Evolutionary conservation across 2,797 vertebrate species (phyloP).

Genomic region (Cirrhinus mrigala): DNA sequence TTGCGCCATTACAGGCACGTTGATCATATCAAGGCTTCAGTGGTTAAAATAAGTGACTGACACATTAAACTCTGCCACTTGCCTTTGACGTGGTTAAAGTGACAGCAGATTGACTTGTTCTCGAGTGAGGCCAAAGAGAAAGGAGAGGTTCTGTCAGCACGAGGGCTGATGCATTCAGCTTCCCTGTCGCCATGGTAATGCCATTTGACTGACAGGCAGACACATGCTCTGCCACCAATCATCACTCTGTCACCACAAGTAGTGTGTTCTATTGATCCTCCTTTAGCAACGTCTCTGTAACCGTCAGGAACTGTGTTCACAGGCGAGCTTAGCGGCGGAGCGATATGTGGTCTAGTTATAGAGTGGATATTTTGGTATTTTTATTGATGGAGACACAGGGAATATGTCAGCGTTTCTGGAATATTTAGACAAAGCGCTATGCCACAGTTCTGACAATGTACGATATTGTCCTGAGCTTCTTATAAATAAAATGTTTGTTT

Average conservation of each 20-base stretch:
- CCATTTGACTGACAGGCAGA: slow-evolving; percentile 73
- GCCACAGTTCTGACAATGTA: not conserved
- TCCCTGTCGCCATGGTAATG: slow-evolving; percentile 68
- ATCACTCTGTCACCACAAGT: slow-evolving; percentile 65
- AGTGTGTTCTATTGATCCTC: slow-evolving; percentile 62
- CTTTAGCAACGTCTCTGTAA: slow-evolving; percentile 44
- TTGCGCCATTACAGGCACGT: not conserved
- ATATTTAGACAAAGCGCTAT: not conserved
- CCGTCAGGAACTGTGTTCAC: slow-evolving; percentile 13
- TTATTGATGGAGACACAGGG: slow-evolving; percentile 4
- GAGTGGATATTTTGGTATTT: not conserved
- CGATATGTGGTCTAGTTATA: slow-evolving; percentile 5
- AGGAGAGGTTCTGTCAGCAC: slow-evolving; percentile 69
- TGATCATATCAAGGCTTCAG: slow-evolving; percentile 16
- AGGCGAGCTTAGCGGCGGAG: not conserved
- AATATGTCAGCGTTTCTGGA: not conserved
- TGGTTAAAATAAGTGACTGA: slow-evolving; percentile 33
- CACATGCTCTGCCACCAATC: slow-evolving; percentile 70
- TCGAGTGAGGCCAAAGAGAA: slow-evolving; percentile 53
- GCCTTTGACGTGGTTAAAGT: slow-evolving; percentile 29
- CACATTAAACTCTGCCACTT: slow-evolving; percentile 40
- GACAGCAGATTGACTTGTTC: slow-evolving; percentile 44
- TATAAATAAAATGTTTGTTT: not conserved
- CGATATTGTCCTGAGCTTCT: not conserved
- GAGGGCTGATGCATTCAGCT: slow-evolving; percentile 68